A percentile compares a stretch with the other conserved stretches of the same genome.
These are phyloP conservation scores for Helicoverpa assulta DNA, from an alignment of 2,888 invertebrate genomes.

Conservation along the genomic window DNA sequence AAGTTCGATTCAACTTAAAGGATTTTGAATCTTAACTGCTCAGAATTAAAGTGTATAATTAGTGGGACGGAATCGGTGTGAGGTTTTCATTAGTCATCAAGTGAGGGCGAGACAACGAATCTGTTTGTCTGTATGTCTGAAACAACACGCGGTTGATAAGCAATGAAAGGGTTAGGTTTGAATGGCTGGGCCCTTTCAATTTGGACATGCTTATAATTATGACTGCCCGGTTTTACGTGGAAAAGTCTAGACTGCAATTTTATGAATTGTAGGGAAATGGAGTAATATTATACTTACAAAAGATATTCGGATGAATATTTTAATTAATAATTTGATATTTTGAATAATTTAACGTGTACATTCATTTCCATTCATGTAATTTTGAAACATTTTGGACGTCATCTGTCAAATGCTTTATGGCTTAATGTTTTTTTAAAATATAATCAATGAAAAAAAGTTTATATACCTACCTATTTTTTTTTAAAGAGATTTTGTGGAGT, in stretches of 20 bases:
- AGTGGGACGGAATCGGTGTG: slow-evolving; percentile 27
- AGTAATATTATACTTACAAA: slow-evolving; percentile 16
- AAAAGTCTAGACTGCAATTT: slow-evolving; percentile 39
- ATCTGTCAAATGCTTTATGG: slow-evolving; percentile 14
- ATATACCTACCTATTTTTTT: neutral
- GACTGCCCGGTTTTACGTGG: slow-evolving; percentile 28
- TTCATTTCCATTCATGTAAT: slow-evolving; percentile 1
- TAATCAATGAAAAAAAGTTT: neutral
- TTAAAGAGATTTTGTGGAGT: slow-evolving; percentile 6
- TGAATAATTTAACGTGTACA: slow-evolving; percentile 3
- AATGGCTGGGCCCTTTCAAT: slow-evolving; percentile 73
- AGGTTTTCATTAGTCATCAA: slow-evolving; percentile 83
- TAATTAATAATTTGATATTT: neutral
- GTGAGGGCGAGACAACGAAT: slow-evolving; percentile 78
- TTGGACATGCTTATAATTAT: slow-evolving; percentile 61
- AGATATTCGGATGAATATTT: neutral
- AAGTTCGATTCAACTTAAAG: slow-evolving; percentile 13
- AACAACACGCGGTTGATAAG: slow-evolving; percentile 84
- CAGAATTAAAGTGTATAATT: slow-evolving; percentile 53
- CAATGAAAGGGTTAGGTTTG: slow-evolving; percentile 76
- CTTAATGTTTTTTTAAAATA: slow-evolving; percentile 16
- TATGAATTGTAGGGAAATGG: slow-evolving; percentile 11
- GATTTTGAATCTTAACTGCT: slow-evolving; percentile 61
- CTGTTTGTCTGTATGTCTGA: slow-evolving; percentile 84
- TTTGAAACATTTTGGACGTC: neutral